Percentiles rank a stretch among this genome's conserved stretches.
These are phyloP conservation scores for Cettia cetti DNA, from an alignment of 2,113 vertebrate species.

Conservation along the genomic window DNA sequence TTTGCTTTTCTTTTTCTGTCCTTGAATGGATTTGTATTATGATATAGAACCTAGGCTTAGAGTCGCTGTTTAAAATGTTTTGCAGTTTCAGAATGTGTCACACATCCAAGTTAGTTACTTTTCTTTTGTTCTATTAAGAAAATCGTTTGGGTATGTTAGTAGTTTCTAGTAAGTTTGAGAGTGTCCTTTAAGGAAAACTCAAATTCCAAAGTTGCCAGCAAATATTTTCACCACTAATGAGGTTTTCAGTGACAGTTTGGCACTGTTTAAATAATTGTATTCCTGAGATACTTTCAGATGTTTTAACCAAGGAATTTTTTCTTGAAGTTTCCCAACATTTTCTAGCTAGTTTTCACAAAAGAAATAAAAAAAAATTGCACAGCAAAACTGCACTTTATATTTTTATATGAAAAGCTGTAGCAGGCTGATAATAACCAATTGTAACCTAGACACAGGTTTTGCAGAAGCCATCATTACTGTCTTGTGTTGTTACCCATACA, in stretches of 20 bases:
- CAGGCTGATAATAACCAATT: background rate
- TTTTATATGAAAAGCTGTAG: background rate
- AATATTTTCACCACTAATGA: background rate
- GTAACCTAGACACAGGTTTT: background rate
- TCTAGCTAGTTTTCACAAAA: background rate
- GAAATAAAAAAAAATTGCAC: background rate
- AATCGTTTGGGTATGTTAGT: background rate
- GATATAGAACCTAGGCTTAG: constrained; percentile 44
- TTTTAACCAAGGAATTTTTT: background rate
- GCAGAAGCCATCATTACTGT: background rate
- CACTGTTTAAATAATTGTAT: background rate
- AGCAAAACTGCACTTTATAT: background rate
- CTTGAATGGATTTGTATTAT: constrained; percentile 74
- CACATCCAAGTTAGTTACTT: background rate
- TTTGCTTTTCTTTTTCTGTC: constrained; percentile 51
- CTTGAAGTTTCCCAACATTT: background rate
- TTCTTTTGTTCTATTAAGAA: background rate
- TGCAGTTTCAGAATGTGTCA: background rate
- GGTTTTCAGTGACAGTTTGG: background rate
- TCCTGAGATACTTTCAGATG: background rate
- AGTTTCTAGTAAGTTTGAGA: background rate
- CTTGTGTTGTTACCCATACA: background rate
- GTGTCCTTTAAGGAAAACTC: background rate
- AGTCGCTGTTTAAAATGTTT: background rate
- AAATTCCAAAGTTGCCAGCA: background rate